Conservation (phyloP, 2,113 vertebrate genomes). For the Copsychus sechellarum region DNA sequence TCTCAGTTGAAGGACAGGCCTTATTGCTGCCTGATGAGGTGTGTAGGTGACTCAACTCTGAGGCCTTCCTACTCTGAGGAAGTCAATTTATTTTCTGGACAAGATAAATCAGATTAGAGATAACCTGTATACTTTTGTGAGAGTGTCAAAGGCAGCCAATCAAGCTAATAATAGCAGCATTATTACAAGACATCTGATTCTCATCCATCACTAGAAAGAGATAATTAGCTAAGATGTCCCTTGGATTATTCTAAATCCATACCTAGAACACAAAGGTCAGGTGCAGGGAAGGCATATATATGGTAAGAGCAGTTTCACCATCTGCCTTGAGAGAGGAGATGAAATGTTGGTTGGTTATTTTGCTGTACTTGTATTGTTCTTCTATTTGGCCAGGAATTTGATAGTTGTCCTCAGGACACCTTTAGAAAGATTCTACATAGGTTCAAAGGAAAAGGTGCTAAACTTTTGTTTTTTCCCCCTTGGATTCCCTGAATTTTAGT, state of each 20-base stretch:
- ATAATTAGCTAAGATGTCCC: not conserved
- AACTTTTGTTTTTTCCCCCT: rapidly evolving
- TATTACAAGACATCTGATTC: conserved; percentile 9
- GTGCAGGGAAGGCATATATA: not conserved
- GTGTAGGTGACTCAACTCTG: conserved; percentile 39
- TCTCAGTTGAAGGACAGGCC: not conserved
- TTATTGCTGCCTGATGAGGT: conserved; percentile 26
- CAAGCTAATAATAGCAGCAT: conserved; percentile 24
- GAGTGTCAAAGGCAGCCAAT: conserved; percentile 17
- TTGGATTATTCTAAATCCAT: not conserved
- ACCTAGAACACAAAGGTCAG: not conserved
- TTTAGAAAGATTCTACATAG: not conserved
- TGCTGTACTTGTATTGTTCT: not conserved
- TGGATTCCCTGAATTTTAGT: not conserved
- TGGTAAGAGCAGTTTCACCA: not conserved
- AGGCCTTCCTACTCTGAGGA: conserved; percentile 7
- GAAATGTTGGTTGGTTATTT: not conserved
- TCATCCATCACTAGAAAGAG: conserved; percentile 24
- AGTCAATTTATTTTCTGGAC: conserved; percentile 44
- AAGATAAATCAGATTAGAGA: conserved; percentile 43
- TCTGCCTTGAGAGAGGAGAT: not conserved
- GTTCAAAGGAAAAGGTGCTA: not conserved
- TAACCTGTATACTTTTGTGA: conserved; percentile 13
- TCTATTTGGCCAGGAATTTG: not conserved
- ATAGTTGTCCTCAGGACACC: not conserved